Percentiles rank a stretch among this genome's conserved stretches.
phyloP scores from a whole-genome alignment of 2,113 vertebrate species.

The Poeciliopsis prolifica region DNA sequence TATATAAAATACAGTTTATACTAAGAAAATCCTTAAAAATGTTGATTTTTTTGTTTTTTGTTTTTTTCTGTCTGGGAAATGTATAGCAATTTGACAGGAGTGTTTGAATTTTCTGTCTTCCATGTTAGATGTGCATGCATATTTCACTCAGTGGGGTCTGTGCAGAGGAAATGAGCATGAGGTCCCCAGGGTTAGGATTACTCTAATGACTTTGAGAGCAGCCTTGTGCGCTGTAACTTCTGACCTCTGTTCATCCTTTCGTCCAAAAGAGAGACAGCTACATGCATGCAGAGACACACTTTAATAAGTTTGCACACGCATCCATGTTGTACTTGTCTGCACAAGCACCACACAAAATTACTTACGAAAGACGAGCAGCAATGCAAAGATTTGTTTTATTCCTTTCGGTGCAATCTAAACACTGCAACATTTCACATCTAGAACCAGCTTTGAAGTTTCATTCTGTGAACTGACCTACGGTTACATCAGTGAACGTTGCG shows the following conservation, averaged over 20 bases:
- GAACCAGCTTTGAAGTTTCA: conserved; percentile 23
- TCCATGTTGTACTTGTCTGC: conserved; percentile 3
- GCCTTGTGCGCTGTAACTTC: conserved; percentile 61
- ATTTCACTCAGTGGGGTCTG: conserved; percentile 54
- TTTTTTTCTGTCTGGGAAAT: conserved; percentile 16
- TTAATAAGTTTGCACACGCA: neutral
- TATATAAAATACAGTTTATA: neutral
- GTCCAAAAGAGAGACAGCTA: conserved; percentile 37
- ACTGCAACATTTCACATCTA: conserved; percentile 14
- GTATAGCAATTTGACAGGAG: conserved; percentile 18
- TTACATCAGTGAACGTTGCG: conserved; percentile 34
- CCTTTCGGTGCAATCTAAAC: conserved; percentile 24
- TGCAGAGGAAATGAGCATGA: conserved; percentile 67
- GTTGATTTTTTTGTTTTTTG: neutral
- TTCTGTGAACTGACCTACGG: conserved; percentile 28
- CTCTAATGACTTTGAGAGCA: conserved; percentile 74
- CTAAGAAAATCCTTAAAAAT: neutral
- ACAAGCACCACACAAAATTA: neutral
- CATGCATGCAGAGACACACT: neutral
- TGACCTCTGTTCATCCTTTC: conserved; percentile 67
- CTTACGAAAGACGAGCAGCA: conserved; percentile 32
- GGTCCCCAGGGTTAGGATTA: conserved; percentile 72
- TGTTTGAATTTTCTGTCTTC: conserved; percentile 41
- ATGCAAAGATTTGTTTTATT: conserved; percentile 24
- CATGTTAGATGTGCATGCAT: conserved; percentile 55